A percentile compares a stretch with the other conserved stretches of the same genome.
phyloP scores from a whole-genome alignment of 2,888 invertebrate species.

The Cerastis leucographa region DNA sequence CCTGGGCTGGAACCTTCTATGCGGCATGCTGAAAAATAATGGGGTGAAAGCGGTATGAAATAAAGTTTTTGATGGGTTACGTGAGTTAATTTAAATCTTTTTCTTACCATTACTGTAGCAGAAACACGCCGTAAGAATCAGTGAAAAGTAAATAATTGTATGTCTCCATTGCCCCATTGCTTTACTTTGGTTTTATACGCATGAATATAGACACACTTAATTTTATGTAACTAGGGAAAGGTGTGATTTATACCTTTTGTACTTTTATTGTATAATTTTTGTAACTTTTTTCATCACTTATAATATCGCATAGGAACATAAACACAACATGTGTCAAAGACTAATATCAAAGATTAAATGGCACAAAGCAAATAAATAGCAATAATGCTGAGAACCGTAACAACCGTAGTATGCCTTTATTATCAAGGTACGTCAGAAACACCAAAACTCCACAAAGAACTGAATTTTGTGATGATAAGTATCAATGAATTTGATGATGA shows the following conservation, averaged over 20 bases:
- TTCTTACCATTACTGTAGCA: conserved; percentile 71
- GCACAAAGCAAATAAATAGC: not conserved
- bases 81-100: not conserved
- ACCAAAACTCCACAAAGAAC: conserved; percentile 72
- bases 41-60: not conserved
- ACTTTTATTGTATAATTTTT: conserved; percentile 5
- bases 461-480: conserved; percentile 71
- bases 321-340: not conserved
- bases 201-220: conserved; percentile 66
- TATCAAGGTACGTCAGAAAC: conserved; percentile 68
- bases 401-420: conserved; percentile 36
- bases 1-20: conserved; percentile 74
- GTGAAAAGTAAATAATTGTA: conserved; percentile 48
- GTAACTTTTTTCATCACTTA: conserved; percentile 11
- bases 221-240: conserved; percentile 4
- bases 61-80: not conserved
- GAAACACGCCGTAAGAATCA: conserved; percentile 61
- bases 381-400: conserved; percentile 14
- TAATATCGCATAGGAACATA: not conserved
- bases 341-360: not conserved
- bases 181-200: conserved; percentile 39
- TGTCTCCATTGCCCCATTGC: conserved; percentile 58
- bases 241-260: conserved; percentile 8
- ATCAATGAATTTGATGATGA: conserved; percentile 71
- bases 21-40: conserved; percentile 76